Base-by-base conservation (phyloP, 37 sponge, comb jelly and placozoan species). In the Geodia barretti region DNA sequence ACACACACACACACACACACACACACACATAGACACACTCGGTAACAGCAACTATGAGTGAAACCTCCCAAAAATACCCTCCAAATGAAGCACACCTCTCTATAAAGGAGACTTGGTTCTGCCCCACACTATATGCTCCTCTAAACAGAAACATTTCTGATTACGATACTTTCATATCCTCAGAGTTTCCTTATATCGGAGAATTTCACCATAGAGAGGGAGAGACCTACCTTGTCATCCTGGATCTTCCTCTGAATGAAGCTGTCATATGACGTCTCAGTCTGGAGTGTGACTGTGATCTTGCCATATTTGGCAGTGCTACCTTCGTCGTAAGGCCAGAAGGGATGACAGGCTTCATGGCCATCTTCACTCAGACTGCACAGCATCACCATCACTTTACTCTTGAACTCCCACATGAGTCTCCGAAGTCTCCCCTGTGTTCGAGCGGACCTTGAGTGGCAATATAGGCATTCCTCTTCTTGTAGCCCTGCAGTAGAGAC, bases 381-480 rank as follows among this genome's bases (percentile, higher is more conserved):
- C 64, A 89, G 58, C 74, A 78, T 82, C 58, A 83, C 80, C 24
- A 89, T 43, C 29, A 65, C 39, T 47, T 68, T 72, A 79, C 73
- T 74, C 84, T 83, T 83, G 41, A 83, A 89, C 68, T 89, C 89
- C 67, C 63, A 78, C 40, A 89, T 62, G 79, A 89, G 78, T 64
- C 84, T 62, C 89, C 89, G 83, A 42, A 89, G 38, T 65, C 83
- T 84, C 33, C 78, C 70, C 30, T 79, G 74, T 4, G 89, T 89
- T 78, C 36, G 34, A 89, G 79, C 9, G 89, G 89, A 66, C 84
- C 79, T 64, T 89, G 89, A 28, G 89, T 74, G 30, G 84, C 84
- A 43, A 89, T 89, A 79, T 83, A 89, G n/a, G 89, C 84, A 83
- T 83, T 89, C 1, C 84, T 84, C 68, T 78, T 79, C 74, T 89